Conservation (phyloP, 2,113 vertebrate genomes). For the Boleophthalmus pectinirostris region DNA sequence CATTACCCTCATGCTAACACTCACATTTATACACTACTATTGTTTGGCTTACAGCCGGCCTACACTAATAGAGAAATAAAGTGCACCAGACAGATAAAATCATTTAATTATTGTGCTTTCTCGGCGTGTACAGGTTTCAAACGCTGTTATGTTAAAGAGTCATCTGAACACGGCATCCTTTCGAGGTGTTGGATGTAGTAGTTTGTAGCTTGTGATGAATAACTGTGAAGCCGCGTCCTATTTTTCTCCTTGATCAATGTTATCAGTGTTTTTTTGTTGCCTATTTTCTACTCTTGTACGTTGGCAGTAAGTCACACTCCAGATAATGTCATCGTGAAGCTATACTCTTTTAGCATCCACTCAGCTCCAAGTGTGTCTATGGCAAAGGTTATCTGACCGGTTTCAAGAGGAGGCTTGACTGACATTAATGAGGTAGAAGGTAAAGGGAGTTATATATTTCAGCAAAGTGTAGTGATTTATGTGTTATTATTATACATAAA, state of each 20-base stretch:
- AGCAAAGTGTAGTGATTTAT: not conserved
- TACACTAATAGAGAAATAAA: conserved; percentile 20
- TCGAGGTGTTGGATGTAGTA: conserved; percentile 30
- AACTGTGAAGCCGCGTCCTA: conserved; percentile 43
- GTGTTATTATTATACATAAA: not conserved
- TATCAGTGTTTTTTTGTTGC: conserved; percentile 46
- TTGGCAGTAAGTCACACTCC: conserved; percentile 65
- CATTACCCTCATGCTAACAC: not conserved
- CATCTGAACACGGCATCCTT: conserved; percentile 40
- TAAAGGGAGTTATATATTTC: not conserved
- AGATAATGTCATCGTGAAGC: conserved; percentile 71
- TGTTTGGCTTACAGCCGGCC: not conserved
- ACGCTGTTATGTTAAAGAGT: conserved; percentile 20
- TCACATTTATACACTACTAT: not conserved
- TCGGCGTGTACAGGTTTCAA: conserved; percentile 19
- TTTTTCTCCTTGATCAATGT: conserved; percentile 72
- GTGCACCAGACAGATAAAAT: conserved; percentile 23
- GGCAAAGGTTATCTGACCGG: conserved; percentile 58
- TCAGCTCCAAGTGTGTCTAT: conserved; percentile 56
- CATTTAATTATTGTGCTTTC: conserved; percentile 41
- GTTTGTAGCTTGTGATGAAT: conserved; percentile 57
- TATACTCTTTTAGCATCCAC: conserved; percentile 56
- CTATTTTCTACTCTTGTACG: conserved; percentile 49
- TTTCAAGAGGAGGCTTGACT: conserved; percentile 1
- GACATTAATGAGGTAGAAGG: conserved; percentile 1